Evolutionary conservation across 2,888 invertebrate species (phyloP).

Genomic region (Epirrhoe tristata): DNA sequence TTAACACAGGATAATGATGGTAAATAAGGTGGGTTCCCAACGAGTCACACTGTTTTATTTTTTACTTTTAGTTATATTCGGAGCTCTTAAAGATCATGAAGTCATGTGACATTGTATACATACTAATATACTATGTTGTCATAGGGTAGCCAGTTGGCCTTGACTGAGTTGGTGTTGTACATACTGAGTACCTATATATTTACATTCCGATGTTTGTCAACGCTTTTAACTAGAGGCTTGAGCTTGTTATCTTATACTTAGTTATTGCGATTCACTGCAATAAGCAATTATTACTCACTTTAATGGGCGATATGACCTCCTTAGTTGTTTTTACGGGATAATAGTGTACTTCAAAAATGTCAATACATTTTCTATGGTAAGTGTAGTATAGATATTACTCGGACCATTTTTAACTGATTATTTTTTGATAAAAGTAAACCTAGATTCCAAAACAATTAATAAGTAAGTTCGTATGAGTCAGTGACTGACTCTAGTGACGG

Average conservation of each 20-base stretch:
- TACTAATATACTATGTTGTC: conserved; percentile 28
- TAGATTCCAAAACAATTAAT: too few relatives aligned
- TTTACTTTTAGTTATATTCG: too few relatives aligned
- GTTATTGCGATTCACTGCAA: conserved; percentile 5
- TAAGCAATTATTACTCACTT: conserved; percentile 12
- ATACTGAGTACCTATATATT: conserved; percentile 25
- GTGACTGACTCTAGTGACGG: too few relatives aligned
- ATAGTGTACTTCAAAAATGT: too few relatives aligned
- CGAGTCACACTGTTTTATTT: too few relatives aligned
- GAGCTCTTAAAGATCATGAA: not conserved
- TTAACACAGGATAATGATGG: too few relatives aligned
- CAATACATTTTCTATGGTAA: too few relatives aligned
- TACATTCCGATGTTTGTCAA: conserved; percentile 39
- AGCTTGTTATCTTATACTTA: conserved; percentile 11
- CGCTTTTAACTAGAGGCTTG: conserved; percentile 22
- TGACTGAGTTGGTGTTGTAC: conserved; percentile 36
- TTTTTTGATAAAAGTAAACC: too few relatives aligned
- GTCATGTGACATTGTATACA: conserved; percentile 1
- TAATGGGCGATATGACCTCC: not conserved
- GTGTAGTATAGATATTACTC: too few relatives aligned
- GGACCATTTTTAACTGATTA: too few relatives aligned
- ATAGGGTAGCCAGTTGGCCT: conserved; percentile 32
- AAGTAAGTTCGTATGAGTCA: too few relatives aligned
- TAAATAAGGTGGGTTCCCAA: too few relatives aligned
- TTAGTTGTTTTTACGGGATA: not conserved